Conservation (phyloP, 2,797 vertebrate species). For the Phrynocephalus forsythii region DNA sequence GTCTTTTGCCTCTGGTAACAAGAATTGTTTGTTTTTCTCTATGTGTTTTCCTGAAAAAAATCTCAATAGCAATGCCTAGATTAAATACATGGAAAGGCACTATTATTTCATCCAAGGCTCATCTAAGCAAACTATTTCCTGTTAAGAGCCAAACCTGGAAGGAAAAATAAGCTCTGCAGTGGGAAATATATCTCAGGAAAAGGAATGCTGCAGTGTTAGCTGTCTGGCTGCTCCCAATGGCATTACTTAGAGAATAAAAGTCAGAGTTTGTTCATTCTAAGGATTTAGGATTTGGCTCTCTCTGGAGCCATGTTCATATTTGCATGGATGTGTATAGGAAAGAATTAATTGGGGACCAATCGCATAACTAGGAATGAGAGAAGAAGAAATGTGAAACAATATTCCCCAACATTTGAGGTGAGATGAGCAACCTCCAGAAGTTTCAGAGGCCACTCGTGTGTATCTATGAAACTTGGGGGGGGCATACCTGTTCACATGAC, state of each 20-base stretch:
- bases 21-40: too few species aligned
- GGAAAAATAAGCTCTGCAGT: not conserved
- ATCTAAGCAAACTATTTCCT: not conserved
- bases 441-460: too few species aligned
- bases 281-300: not conserved
- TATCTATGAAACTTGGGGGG: too few species aligned
- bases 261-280: not conserved
- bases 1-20: not conserved
- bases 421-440: too few species aligned
- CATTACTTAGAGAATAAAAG: not conserved
- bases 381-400: not conserved
- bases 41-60: not conserved
- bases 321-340: not conserved
- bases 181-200: not conserved
- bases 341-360: not conserved
- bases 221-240: not conserved
- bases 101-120: not conserved
- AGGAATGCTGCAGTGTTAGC: not conserved
- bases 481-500: too few species aligned
- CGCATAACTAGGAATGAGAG: too few species aligned
- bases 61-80: not conserved
- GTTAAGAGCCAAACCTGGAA: not conserved
- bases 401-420: too few species aligned
- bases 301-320: not conserved
- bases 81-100: not conserved